Base-by-base conservation (phyloP, 2,797 vertebrate species). In the Alcedo atthis region DNA sequence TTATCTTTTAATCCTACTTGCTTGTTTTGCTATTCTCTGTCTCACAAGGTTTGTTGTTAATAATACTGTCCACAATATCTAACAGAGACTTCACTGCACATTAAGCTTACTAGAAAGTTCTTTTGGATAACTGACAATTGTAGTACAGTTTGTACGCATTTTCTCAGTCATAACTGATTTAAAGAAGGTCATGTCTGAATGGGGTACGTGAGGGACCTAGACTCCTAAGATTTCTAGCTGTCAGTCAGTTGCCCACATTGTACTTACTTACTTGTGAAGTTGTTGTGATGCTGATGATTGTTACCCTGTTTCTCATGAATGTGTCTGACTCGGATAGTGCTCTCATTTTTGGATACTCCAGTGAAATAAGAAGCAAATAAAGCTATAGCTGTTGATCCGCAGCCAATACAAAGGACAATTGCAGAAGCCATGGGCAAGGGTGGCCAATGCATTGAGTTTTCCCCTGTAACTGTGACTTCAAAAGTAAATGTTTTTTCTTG, bases 221-320 rank as follows among this genome's bases (percentile, higher is more conserved):
- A 4, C 5, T 86, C 9, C 45, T 22, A 55, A 46, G 32, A 53
- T 10, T 26, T n/a, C 14, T 28, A 63, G 24, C 49, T 64, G 24
- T 24, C 53, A 43, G 40, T 13, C 4, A n/a, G n/a, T 51, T 92
- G 13, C 45, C 33, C 81, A 5, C 78, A 40, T 2, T 24, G 5
- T 25, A 40, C 12, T 62, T 70, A 17, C 9, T 74, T 26, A 26
- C 37, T 40, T 2, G 21, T 45, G 49, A 42, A 42, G 43, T 12
- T 0, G 0, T 42, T 48, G 20, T 17, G 58, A 8, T 26, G 35
- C 18, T 33, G 24, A 22, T 59, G 54, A 13, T 18, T 8, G 11
- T 37, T 4, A 2, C 14, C 25, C 17, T 37, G 18, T 6, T 74
- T 17, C 35, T 74, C 0, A 0, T n/a, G 33, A 49, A 21, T 0